Evolutionary conservation across 2,888 invertebrate genomes (phyloP).

Genomic region (Drosophila antonietae): DNA sequence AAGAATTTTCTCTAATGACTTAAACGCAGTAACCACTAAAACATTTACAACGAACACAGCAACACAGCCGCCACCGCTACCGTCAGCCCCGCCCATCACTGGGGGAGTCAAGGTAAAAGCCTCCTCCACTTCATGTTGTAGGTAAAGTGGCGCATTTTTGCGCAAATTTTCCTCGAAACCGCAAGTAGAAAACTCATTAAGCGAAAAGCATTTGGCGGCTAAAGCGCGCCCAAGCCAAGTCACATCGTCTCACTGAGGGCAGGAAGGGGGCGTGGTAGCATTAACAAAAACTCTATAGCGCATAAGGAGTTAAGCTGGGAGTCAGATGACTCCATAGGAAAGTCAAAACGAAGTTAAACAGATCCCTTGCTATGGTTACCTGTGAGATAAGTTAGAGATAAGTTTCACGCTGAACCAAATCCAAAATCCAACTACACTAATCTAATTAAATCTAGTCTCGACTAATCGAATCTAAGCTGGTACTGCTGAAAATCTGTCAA

Average conservation of each 20-base stretch:
- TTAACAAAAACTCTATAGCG: conserved; percentile 31
- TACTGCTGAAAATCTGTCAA: neutral
- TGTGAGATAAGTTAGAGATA: neutral
- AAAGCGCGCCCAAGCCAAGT: conserved; percentile 41
- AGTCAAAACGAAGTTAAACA: neutral
- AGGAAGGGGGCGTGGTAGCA: conserved; percentile 29
- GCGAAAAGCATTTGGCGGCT: conserved; percentile 75
- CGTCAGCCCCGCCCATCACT: neutral
- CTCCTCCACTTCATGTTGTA: conserved; percentile 60
- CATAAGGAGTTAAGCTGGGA: conserved; percentile 1
- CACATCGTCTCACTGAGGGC: neutral
- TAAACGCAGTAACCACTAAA: conserved; percentile 78
- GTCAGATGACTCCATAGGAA: neutral
- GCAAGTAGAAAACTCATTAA: conserved; percentile 80
- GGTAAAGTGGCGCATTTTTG: conserved; percentile 79
- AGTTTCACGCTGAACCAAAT: neutral
- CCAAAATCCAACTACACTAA: neutral
- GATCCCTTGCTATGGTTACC: neutral
- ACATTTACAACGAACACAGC: conserved; percentile 70
- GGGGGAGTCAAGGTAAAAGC: conserved; percentile 49
- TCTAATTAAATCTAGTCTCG: neutral
- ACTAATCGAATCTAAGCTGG: neutral
- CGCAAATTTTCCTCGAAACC: conserved; percentile 73
- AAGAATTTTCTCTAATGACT: conserved; percentile 80
- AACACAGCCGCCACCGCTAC: conserved; percentile 2